Conservation (phyloP, 2,888 invertebrate genomes). For the Petrolisthes cinctipes region DNA sequence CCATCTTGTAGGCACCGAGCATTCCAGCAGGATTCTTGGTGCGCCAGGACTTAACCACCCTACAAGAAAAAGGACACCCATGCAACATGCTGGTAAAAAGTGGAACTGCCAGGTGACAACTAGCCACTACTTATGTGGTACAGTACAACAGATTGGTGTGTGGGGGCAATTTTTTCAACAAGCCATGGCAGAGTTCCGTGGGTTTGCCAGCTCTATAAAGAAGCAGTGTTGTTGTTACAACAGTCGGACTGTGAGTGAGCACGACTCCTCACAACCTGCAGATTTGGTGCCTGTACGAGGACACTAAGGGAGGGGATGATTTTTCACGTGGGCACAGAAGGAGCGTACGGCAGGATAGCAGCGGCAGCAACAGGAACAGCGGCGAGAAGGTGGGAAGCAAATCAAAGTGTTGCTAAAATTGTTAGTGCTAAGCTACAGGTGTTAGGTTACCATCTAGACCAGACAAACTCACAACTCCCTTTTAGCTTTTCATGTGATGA, state of each 20-base stretch:
- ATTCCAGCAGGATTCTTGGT: slow-evolving; percentile 91
- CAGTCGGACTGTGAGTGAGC: slow-evolving; percentile 32
- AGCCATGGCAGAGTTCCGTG: slow-evolving; percentile 13
- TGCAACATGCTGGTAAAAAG: slow-evolving; percentile 57
- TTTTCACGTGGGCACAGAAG: neutral
- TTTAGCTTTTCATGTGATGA: slow-evolving; percentile 4
- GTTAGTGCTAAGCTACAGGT: slow-evolving; percentile 60
- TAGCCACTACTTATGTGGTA: slow-evolving; percentile 38
- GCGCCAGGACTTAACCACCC: slow-evolving; percentile 90
- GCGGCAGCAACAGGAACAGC: slow-evolving; percentile 50
- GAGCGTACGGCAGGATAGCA: slow-evolving; percentile 35
- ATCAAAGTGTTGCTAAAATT: slow-evolving; percentile 34
- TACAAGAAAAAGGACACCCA: slow-evolving; percentile 66
- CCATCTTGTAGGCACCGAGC: slow-evolving; percentile 90
- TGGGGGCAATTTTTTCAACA: slow-evolving; percentile 19
- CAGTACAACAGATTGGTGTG: slow-evolving; percentile 17
- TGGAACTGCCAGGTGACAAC: slow-evolving; percentile 47
- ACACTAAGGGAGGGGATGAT: slow-evolving; percentile 30
- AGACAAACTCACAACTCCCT: slow-evolving; percentile 34
- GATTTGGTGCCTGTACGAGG: slow-evolving; percentile 46
- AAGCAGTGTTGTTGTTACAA: slow-evolving; percentile 16
- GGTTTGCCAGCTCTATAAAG: slow-evolving; percentile 15
- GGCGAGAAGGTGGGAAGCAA: slow-evolving; percentile 30
- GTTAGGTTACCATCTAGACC: slow-evolving; percentile 42
- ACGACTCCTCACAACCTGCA: slow-evolving; percentile 42